These are phyloP conservation scores for Periophthalmodon schlosseri DNA, from an alignment of 2,113 vertebrate genomes.

Conservation along the genomic window DNA sequence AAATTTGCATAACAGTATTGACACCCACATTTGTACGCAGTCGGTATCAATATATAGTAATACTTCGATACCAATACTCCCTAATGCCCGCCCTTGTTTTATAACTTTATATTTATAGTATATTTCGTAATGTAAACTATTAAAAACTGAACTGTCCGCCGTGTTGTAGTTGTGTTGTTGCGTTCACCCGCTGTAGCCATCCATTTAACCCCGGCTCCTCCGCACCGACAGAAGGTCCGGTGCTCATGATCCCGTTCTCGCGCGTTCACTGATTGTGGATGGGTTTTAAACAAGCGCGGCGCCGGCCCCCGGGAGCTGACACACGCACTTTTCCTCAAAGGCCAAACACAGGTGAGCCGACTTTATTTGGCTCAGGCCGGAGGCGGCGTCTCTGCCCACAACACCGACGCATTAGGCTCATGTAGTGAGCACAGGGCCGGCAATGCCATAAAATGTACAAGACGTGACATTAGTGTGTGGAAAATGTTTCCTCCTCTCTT, in stretches of 20 bases:
- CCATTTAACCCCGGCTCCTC: slow-evolving; percentile 33
- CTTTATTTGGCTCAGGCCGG: slow-evolving; percentile 69
- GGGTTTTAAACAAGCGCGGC: slow-evolving; percentile 63
- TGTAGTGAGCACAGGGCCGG: slow-evolving; percentile 16
- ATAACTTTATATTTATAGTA: no score
- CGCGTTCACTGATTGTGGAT: slow-evolving; percentile 58
- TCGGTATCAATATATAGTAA: no score
- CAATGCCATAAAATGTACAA: slow-evolving; percentile 1
- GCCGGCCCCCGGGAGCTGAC: slow-evolving; percentile 65
- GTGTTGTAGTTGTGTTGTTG: slow-evolving; percentile 10
- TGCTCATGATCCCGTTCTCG: slow-evolving; percentile 54
- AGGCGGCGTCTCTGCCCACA: slow-evolving; percentile 51
- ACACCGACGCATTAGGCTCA: slow-evolving; percentile 32
- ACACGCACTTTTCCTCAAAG: slow-evolving; percentile 66
- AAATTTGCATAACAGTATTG: no score
- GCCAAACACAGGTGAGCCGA: slow-evolving; percentile 74
- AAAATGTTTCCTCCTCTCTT: no score
- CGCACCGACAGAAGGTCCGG: slow-evolving; percentile 20
- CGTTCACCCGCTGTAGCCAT: slow-evolving; percentile 37
- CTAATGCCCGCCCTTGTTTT: no score
- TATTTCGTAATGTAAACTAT: no score
- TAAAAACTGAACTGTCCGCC: no score
- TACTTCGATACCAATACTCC: no score
- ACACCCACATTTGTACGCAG: no score
- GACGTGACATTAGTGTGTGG: not conserved